Evolutionary conservation across 1,140 invertebrate genomes (phyloP), one percentile per base, ranked within the genome.

Genomic region (Odontomachus brunneus): DNA sequence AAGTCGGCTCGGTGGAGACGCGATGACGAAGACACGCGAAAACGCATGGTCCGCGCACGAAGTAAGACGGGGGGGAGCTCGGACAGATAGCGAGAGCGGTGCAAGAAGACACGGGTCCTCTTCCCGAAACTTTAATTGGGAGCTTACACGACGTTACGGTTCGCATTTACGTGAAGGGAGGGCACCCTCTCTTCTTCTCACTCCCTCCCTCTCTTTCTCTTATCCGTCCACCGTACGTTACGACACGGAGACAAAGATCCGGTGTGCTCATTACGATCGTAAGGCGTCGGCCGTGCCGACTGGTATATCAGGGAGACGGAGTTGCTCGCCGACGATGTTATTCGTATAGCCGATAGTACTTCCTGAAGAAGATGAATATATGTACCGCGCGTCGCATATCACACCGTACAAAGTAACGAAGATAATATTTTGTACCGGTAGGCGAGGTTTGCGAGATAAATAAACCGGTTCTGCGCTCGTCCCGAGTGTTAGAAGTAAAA

Each of bases 101-200:
- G 81, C 44, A 15, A n/a, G 29, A 82, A 66, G 65, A 78, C 76
- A 83, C 59, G 59, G 71, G 24, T 76, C 65, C 26, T 69, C 82
- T 83, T 69, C 62, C 80, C 85, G 73, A 89, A 89, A 87, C 88
- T 89, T 89, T 89, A 89, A 89, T 89, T 89, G 88, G 88, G 73
- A 89, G 82, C 67, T 85, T 88, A 71, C 87, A 85, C 87, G 78
- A 87, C 86, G 85, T 74, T 78, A 73, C 85, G 59, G 48, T 80
- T 82, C 69, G 66, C 78, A 88, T 87, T 88, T 88, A 78, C 83
- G 86, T 81, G 86, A 82, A 44, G 83, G 72, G 66, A 84, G 51
- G 19, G 48, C 44, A 38, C 55, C 59, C 26, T 72, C 17, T 44
- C 38, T 44, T 19, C 24, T 19, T 57, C 29, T 24, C 22, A 57